These are phyloP conservation scores for Drosophila insularis DNA, from an alignment of 1,140 invertebrate species.

Conservation along the genomic window DNA sequence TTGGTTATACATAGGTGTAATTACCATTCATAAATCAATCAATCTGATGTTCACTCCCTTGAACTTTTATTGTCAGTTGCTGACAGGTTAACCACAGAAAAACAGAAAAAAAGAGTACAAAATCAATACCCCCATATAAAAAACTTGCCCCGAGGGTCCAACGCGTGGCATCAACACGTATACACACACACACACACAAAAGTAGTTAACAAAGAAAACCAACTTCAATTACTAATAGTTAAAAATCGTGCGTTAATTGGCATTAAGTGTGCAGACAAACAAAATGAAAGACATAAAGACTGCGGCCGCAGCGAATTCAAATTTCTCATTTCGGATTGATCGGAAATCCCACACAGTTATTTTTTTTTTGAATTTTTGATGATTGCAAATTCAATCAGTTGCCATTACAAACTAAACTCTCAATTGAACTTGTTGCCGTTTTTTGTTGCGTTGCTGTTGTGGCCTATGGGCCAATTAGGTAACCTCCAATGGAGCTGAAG, in stretches of 20 bases:
- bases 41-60: slow-evolving; percentile 17
- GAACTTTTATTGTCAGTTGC: slow-evolving; percentile 32
- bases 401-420: slow-evolving; percentile 36
- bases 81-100: not conserved
- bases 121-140: slow-evolving; percentile 7
- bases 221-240: slow-evolving; percentile 53
- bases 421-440: slow-evolving; percentile 58
- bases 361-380: not conserved
- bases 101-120: not conserved
- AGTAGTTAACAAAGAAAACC: slow-evolving; percentile 27
- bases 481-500: slow-evolving; percentile 57
- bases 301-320: slow-evolving; percentile 31
- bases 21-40: not conserved
- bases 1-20: not conserved
- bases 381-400: slow-evolving; percentile 50
- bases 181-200: slow-evolving; percentile 16
- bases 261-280: slow-evolving; percentile 52
- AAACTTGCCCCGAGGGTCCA: slow-evolving; percentile 36
- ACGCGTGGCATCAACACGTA: slow-evolving; percentile 47
- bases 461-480: slow-evolving; percentile 56
- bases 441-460: not conserved
- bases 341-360: slow-evolving; percentile 47
- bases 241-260: slow-evolving; percentile 71
- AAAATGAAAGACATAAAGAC: slow-evolving; percentile 13
- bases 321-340: slow-evolving; percentile 35